Conservation (phyloP, 2,888 invertebrate species). For the Teleogryllus oceanicus region DNA sequence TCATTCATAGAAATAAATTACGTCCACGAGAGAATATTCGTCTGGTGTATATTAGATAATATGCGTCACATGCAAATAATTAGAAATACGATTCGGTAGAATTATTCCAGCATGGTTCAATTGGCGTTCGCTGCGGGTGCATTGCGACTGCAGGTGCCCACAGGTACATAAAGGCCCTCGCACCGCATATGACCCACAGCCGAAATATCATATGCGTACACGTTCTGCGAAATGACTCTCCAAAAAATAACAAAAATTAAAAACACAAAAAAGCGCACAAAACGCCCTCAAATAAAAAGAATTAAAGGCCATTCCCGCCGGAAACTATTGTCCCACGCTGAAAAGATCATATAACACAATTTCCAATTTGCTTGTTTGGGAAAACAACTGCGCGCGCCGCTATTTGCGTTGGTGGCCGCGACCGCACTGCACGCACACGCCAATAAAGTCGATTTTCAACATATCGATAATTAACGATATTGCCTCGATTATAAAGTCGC, state of each 20-base stretch:
- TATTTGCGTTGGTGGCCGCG: slow-evolving; percentile 18
- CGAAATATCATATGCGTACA: not conserved
- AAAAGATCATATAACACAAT: slow-evolving; percentile 18
- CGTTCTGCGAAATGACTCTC: not conserved
- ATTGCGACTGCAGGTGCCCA: not conserved
- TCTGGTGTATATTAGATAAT: no score
- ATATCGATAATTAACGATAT: slow-evolving; percentile 18
- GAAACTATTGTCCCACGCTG: slow-evolving; percentile 18
- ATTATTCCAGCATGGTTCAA: no score
- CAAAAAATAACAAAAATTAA: slow-evolving; percentile 10
- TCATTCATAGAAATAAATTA: no score
- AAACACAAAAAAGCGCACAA: not conserved
- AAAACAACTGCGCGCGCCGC: slow-evolving; percentile 6
- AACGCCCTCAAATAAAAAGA: not conserved
- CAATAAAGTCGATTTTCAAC: slow-evolving; percentile 9
- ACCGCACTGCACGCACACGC: not conserved
- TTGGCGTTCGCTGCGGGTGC: no score
- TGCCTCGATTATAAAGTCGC: slow-evolving; percentile 18
- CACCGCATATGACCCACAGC: not conserved
- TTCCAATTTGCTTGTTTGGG: slow-evolving; percentile 18
- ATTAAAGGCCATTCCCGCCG: slow-evolving; percentile 18
- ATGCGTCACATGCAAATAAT: no score
- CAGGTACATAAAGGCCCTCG: not conserved
- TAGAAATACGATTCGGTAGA: no score
- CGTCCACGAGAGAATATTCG: no score